Conservation (phyloP, 2,888 invertebrate genomes). For the Lypha dubia region DNA sequence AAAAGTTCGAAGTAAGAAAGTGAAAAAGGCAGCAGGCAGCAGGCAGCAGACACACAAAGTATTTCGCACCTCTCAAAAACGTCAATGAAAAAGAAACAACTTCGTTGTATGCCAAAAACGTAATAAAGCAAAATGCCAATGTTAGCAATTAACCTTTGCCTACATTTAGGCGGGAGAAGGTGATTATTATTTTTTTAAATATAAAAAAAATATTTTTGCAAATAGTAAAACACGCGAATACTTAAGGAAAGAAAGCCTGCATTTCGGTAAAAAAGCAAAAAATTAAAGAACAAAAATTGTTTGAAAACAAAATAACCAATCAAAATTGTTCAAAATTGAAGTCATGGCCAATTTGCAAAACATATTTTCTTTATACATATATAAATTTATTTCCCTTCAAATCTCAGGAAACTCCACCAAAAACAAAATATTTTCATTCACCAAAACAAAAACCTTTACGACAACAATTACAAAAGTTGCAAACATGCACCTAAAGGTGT, state of each 20-base stretch:
- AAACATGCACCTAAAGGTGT: constrained; percentile 5
- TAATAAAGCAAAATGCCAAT: constrained; percentile 58
- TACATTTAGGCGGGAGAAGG: constrained; percentile 46
- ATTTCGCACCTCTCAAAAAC: constrained; percentile 60
- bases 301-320: constrained; percentile 39
- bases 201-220: not conserved
- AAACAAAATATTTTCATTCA: constrained; percentile 23
- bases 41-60: not conserved
- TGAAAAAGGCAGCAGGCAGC: no score
- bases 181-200: not conserved
- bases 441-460: constrained; percentile 29
- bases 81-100: constrained; percentile 43
- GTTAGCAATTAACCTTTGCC: constrained; percentile 68
- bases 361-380: constrained; percentile 11
- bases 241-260: constrained; percentile 45
- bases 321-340: constrained; percentile 63
- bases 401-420: constrained; percentile 38
- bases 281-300: no score
- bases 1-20: constrained; percentile 51
- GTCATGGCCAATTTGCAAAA: constrained; percentile 72
- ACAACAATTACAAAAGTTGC: constrained; percentile 23
- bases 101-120: constrained; percentile 30
- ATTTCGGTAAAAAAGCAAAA: constrained; percentile 38
- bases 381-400: constrained; percentile 36
- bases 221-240: constrained; percentile 40